Evolutionary conservation across 2,797 vertebrate genomes (phyloP).

Genomic region (Syngnathus acus): DNA sequence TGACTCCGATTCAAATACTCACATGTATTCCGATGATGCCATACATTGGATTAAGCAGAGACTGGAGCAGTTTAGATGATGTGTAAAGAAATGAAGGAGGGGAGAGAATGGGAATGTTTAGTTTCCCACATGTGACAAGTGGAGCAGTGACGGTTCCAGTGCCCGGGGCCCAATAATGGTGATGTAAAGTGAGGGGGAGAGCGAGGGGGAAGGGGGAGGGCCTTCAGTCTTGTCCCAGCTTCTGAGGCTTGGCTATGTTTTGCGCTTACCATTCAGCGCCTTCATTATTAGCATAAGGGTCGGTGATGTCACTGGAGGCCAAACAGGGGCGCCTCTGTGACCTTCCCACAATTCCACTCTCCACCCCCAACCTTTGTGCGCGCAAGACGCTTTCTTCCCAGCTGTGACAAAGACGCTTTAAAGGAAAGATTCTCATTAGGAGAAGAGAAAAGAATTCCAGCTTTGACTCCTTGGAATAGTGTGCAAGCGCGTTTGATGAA

Average conservation of each 20-base stretch:
- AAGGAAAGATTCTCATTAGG: constrained; percentile 35
- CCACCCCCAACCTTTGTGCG: constrained; percentile 45
- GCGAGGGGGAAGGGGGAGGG: constrained; percentile 28
- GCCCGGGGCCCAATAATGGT: constrained; percentile 54
- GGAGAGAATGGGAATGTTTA: constrained; percentile 29
- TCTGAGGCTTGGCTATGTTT: constrained; percentile 34
- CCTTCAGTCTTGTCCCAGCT: constrained; percentile 39
- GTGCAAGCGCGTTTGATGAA: constrained; percentile 11
- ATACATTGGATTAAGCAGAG: background rate
- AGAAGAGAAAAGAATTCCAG: constrained; percentile 24
- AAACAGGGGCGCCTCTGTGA: constrained; percentile 55
- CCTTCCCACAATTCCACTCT: constrained; percentile 60
- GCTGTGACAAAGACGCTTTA: constrained; percentile 53
- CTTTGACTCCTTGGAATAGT: constrained; percentile 17
- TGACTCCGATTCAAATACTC: background rate
- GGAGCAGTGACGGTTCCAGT: constrained; percentile 57
- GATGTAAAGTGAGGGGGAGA: constrained; percentile 61
- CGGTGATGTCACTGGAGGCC: constrained; percentile 61
- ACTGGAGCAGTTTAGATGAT: constrained; percentile 1
- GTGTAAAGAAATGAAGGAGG: constrained; percentile 20
- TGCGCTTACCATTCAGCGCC: constrained; percentile 47
- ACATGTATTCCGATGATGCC: background rate
- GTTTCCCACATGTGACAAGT: constrained; percentile 63
- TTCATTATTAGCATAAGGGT: constrained; percentile 56
- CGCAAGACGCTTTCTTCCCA: constrained; percentile 43